A percentile compares a stretch with the other conserved stretches of the same genome.
phyloP scores from a whole-genome alignment of 2,797 vertebrate genomes.

The Lophotriccus pileatus region DNA sequence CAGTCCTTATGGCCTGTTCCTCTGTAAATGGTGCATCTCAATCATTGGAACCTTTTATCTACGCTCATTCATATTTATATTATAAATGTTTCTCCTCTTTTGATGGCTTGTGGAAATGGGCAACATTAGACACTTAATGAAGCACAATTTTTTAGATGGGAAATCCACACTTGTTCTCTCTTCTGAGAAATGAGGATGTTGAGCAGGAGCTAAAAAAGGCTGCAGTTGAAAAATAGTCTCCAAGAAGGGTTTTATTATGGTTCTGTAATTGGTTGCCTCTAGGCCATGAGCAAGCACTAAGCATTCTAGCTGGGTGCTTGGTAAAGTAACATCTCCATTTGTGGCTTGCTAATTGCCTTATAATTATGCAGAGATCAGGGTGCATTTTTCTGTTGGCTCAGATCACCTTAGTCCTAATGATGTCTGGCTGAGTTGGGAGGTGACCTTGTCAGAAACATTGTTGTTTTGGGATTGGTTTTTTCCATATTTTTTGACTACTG shows the following conservation, averaged over 20 bases:
- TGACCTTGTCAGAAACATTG: background rate
- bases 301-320: background rate
- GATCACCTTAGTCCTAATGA: background rate
- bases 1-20: background rate
- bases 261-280: background rate
- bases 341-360: slow-evolving; percentile 10
- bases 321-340: background rate
- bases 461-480: background rate
- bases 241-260: background rate
- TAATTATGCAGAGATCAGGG: background rate
- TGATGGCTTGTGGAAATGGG: background rate
- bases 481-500: background rate
- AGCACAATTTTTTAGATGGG: background rate
- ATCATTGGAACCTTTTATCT: background rate
- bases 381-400: background rate
- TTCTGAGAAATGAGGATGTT: background rate
- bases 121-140: background rate
- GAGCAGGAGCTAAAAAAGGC: background rate
- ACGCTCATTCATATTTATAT: background rate
- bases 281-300: background rate
- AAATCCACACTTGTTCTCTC: background rate
- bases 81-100: slow-evolving; percentile 2
- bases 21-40: background rate
- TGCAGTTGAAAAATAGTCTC: background rate
- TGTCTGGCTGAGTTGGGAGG: background rate